Evolutionary conservation across 2,888 invertebrate species (phyloP), one percentile per base, ranked within the genome.

Genomic region (Eucera pruinosa): DNA sequence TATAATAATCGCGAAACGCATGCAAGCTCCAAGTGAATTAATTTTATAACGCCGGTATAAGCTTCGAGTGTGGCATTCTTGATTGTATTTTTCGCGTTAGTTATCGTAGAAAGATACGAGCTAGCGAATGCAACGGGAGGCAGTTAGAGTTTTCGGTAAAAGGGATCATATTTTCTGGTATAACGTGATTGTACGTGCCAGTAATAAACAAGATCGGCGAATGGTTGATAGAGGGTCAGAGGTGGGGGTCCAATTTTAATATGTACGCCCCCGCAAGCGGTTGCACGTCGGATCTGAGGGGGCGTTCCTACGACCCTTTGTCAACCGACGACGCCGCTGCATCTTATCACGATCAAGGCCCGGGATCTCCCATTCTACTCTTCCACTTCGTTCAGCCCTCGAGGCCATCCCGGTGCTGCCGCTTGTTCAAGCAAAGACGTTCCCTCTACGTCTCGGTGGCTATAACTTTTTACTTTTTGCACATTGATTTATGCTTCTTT

Each of bases 261-360:
- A 90, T 90, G 90, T 81, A 90, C 90, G 90, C 90, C 90, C 88
- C 86, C 90, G 88, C 89, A 85, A 89, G 89, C 89, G 87, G 87
- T 88, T 89, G 86, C 87, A 86, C 86, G 89, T 88, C 87, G 88
- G 89, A 88, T 89, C 88, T 88, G 83, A 84, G 79, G 82, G 87
- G 91, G 90, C 91, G 91, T 90, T 86, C 80, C 90, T 81, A 75
- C 87, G 88, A 86, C 90, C 89, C 91, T 91, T 90, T 91, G 90
- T 91, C 91, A 91, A 90, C 91, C 88, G 89, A 89, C 87, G 86
- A 89, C 90, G 88, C 86, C 89, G 88, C 86, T 85, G 86, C 85
- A 84, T 89, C 89, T 91, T 90, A 91, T 91, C 90, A 87, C 88
- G 89, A 90, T 90, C 90, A 81, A 81, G 77, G 74, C 64, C 65